These are phyloP conservation scores for Brachynemurus nebulosus DNA, from an alignment of 2,888 invertebrate genomes.

Conservation along the genomic window DNA sequence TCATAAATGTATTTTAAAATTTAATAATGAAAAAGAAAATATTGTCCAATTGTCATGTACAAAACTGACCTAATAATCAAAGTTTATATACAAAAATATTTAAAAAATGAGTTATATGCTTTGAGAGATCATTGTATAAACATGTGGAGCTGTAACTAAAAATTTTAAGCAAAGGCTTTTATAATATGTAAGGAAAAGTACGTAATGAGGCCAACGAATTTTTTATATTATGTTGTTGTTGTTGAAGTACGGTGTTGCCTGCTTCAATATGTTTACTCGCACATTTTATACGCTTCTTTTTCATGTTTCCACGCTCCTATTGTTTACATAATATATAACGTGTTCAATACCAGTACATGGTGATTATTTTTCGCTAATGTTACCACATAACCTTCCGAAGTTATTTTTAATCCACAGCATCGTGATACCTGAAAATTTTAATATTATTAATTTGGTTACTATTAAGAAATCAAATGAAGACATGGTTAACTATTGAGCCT, in stretches of 20 bases:
- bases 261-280: neutral
- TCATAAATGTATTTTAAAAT: too few species aligned
- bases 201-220: conserved; percentile 4
- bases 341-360: conserved; percentile 92
- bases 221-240: neutral
- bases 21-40: too few species aligned
- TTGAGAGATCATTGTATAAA: neutral
- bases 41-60: neutral
- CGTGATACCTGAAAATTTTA: conserved; percentile 69
- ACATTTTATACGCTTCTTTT: neutral
- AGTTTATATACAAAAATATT: conserved; percentile 1
- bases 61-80: neutral
- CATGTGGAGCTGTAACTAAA: neutral
- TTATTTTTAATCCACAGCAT: conserved; percentile 95
- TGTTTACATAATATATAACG: conserved; percentile 79
- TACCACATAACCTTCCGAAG: conserved; percentile 90
- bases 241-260: neutral
- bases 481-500: too few species aligned
- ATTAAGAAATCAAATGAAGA: too few species aligned
- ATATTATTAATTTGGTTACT: too few species aligned
- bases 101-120: conserved; percentile 1
- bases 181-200: neutral
- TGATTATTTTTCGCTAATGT: conserved; percentile 98
- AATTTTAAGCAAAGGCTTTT: conserved; percentile 1
- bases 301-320: conserved; percentile 14